Percentiles rank a stretch among this genome's conserved stretches.
phyloP scores from a whole-genome alignment of 1,140 invertebrate genomes.

The Aporrectodea caliginosa region DNA sequence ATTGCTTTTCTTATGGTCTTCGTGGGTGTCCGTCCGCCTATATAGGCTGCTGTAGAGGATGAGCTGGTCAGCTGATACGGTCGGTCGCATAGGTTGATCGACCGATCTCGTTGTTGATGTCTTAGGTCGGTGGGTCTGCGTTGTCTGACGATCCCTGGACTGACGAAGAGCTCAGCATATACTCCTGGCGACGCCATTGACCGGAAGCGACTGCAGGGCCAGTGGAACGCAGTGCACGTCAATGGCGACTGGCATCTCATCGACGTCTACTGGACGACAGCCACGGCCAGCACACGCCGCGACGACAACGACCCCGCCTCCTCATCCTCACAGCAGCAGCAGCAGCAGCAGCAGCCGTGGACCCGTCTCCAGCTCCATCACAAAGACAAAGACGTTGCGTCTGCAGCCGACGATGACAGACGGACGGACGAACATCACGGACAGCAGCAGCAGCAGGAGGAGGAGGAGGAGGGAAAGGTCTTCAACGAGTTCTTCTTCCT shows the following conservation, averaged over 20 bases:
- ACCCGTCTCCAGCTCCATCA: not conserved
- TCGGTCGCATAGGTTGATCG: not conserved
- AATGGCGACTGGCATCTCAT: constrained; percentile 49
- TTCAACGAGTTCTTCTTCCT: constrained; percentile 55
- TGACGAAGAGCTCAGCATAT: constrained; percentile 54
- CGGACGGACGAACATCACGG: constrained; percentile 39
- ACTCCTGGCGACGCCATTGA: constrained; percentile 45
- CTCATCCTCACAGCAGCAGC: not conserved
- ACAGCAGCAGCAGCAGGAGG: constrained; percentile 36
- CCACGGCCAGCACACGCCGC: too few relatives aligned
- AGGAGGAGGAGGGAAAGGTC: constrained; percentile 43
- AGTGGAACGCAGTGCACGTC: constrained; percentile 53
- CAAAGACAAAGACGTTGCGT: not conserved
- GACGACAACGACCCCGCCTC: not conserved
- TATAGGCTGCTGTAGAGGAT: too few relatives aligned
- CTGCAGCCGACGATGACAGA: constrained; percentile 40
- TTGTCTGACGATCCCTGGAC: constrained; percentile 48
- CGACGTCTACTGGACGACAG: constrained; percentile 52
- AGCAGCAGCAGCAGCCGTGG: too few relatives aligned
- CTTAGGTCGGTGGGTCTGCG: constrained; percentile 47
- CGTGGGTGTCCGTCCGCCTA: too few relatives aligned
- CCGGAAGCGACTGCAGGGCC: constrained; percentile 45
- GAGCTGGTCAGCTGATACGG: too few relatives aligned
- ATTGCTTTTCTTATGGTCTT: too few relatives aligned
- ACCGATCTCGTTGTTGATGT: not conserved